phyloP scores from a whole-genome alignment of 23 tunicate species.

The Trididemnum clinides region DNA sequence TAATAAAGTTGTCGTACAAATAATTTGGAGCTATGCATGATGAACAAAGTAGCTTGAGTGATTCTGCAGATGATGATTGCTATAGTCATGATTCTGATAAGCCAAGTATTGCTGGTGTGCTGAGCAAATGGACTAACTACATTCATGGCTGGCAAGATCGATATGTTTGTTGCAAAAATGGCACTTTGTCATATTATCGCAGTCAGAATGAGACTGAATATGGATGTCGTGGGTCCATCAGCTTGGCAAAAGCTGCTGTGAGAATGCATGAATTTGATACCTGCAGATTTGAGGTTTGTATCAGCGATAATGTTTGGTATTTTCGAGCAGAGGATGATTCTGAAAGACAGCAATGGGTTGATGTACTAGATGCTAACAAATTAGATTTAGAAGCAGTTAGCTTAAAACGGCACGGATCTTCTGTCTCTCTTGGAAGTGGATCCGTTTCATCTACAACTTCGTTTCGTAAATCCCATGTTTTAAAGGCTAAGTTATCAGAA shows the following conservation, averaged over 20 bases:
- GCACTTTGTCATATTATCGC: constrained; percentile 80
- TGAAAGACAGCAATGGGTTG: constrained; percentile 85
- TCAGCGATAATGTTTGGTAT: constrained; percentile 91
- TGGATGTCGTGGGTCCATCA: constrained; percentile 90
- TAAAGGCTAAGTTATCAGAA: constrained; percentile 76
- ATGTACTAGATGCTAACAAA: constrained; percentile 79
- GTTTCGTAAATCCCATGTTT: constrained; percentile 56
- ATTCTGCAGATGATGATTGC: constrained; percentile 75
- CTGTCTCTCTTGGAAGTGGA: constrained; percentile 74
- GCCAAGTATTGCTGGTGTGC: constrained; percentile 49
- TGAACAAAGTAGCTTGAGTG: constrained; percentile 36
- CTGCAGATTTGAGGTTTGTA: constrained; percentile 81
- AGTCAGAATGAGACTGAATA: constrained; percentile 72
- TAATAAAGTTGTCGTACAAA: too few relatives aligned
- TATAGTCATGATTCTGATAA: constrained; percentile 40
- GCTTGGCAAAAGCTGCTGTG: constrained; percentile 68
- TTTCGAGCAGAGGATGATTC: constrained; percentile 72
- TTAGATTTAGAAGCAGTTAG: constrained; percentile 37
- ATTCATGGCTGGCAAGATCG: constrained; percentile 92
- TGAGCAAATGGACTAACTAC: constrained; percentile 96
- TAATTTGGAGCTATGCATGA: constrained; percentile 36
- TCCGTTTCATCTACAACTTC: constrained; percentile 75
- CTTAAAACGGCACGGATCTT: constrained; percentile 76
- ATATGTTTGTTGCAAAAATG: constrained; percentile 72
- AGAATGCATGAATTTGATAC: constrained; percentile 68